Base-by-base conservation (phyloP, 2,113 vertebrate species). In the Heteronetta atricapilla region DNA sequence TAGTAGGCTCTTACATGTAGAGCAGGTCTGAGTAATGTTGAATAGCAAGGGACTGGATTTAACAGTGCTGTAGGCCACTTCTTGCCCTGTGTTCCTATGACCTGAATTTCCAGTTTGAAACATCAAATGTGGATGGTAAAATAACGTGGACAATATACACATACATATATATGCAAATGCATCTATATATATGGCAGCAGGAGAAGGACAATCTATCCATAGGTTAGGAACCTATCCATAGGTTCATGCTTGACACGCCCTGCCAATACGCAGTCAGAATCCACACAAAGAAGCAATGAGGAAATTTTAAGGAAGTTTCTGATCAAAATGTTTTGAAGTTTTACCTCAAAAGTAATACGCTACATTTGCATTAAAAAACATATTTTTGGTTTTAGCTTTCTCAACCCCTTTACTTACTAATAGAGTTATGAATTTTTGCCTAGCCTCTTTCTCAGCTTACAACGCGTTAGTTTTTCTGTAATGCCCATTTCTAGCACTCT, bases 61-160 rank as follows among this genome's bases (percentile, higher is more conserved):
- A 19, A 23, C 29, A 10, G 5, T 14, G 38, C 21, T 28, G 19
- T 7, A 26, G 25, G 33, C 8, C 42, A 6, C 66, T 74, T 10
- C 22, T 7, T 13, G n/a, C 21, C 14, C 42, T 6, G 22, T 34
- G 18, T 1, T 29, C 5, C 2, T 38, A 5, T 3, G 0, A 58
- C 33, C 23, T 13, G 22, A 70, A 10, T 1, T 5, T 15, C 17
- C 26, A 11, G 11, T 33, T 58, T 44, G 53, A 7, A 14, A 50
- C 15, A 2, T 0, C 5, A 22, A 25, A 19, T 5, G 14, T 18
- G 19, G 28, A 11, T 21, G 15, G 25, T 6, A 12, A 29, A 48
- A 69, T 3, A 16, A 8, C 7, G 0, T 0, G 21, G 19, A 4
- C 1, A 3, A 11, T 2, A 7, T 22, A 42, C 12, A 36, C 14